A percentile compares a stretch with the other conserved stretches of the same genome.
These are phyloP conservation scores for Acestrorhynchus altus DNA, from an alignment of 2,797 vertebrate genomes.

Conservation along the genomic window DNA sequence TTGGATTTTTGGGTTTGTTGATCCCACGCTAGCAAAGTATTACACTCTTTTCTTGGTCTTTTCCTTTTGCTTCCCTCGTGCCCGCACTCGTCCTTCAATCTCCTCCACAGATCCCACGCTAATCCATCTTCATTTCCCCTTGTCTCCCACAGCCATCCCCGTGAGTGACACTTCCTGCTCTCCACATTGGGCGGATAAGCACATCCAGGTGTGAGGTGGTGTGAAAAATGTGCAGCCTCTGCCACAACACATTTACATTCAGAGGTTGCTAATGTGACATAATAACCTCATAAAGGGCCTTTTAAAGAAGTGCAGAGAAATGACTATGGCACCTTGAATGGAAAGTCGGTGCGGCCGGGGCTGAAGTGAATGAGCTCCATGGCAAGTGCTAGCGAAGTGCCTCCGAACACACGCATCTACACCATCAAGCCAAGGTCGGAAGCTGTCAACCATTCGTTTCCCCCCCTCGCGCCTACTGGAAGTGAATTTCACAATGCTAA, in stretches of 20 bases:
- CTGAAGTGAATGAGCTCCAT: slow-evolving; percentile 38
- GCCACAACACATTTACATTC: slow-evolving; percentile 42
- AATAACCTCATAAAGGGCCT: slow-evolving; percentile 50
- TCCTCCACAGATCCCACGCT: slow-evolving; percentile 63
- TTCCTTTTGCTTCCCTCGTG: slow-evolving; percentile 34
- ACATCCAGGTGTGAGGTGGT: slow-evolving; percentile 56
- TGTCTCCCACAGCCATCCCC: slow-evolving; percentile 56
- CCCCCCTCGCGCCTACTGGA: slow-evolving; percentile 11
- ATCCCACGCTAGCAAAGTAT: background rate
- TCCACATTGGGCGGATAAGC: slow-evolving; percentile 59
- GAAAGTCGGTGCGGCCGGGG: slow-evolving; percentile 25
- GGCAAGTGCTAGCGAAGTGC: slow-evolving; percentile 31
- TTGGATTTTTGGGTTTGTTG: too few species aligned
- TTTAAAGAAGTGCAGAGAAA: slow-evolving; percentile 45
- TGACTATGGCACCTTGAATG: slow-evolving; percentile 30
- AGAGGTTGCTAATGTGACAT: slow-evolving; percentile 49
- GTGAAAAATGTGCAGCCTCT: slow-evolving; percentile 47
- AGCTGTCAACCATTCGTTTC: slow-evolving; percentile 46
- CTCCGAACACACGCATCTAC: slow-evolving; percentile 31
- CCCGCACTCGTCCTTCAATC: slow-evolving; percentile 55
- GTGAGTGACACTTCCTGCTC: slow-evolving; percentile 59
- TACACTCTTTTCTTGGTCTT: slow-evolving; percentile 3
- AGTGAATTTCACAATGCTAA: slow-evolving; percentile 56
- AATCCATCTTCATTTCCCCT: slow-evolving; percentile 72
- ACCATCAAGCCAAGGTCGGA: slow-evolving; percentile 36